phyloP scores from a whole-genome alignment of 2,113 vertebrate species.

The Dipodomys merriami region DNA sequence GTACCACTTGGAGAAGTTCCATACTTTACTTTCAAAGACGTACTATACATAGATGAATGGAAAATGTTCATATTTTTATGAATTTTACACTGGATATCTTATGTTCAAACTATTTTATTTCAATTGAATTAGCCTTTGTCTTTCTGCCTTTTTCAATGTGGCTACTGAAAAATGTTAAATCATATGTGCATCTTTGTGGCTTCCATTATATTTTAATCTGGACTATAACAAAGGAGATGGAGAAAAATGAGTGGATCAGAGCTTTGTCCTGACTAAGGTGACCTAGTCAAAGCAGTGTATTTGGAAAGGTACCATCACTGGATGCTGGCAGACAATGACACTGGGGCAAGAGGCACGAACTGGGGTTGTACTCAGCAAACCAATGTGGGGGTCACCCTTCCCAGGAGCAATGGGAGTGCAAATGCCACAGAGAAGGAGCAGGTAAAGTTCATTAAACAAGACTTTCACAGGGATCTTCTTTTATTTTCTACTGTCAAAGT shows the following conservation, averaged over 20 bases:
- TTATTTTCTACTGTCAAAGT: not conserved
- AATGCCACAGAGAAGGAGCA: not conserved
- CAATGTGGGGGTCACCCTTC: not conserved
- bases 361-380: not conserved
- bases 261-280: not conserved
- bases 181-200: not conserved
- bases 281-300: not conserved
- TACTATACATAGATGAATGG: not conserved
- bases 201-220: not conserved
- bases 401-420: not conserved
- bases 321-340: not conserved
- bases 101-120: not conserved
- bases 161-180: not conserved
- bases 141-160: slow-evolving; percentile 15
- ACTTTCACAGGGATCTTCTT: not conserved
- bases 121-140: not conserved
- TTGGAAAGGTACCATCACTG: not conserved
- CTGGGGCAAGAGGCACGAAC: not conserved
- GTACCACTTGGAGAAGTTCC: not conserved
- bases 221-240: not conserved
- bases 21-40: not conserved
- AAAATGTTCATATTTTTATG: not conserved
- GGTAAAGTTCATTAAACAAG: not conserved
- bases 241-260: too few species aligned
- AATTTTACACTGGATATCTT: not conserved